Percentiles rank a stretch among this genome's conserved stretches.
Evolutionary conservation across 2,113 vertebrate genomes (phyloP).

Genomic region (Dipodomys ordii): DNA sequence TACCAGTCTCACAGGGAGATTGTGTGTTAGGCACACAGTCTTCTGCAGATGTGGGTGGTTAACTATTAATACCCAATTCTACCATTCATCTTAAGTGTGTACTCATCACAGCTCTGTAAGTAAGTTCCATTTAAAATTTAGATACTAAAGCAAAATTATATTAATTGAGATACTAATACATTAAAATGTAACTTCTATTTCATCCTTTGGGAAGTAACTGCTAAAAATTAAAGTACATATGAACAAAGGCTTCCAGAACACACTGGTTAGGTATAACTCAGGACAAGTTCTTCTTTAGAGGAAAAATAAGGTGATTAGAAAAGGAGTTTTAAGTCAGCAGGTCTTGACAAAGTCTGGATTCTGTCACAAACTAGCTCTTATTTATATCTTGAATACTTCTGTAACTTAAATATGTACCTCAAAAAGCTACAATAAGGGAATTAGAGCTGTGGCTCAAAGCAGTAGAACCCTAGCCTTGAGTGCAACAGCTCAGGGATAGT

Average conservation of each 20-base stretch:
- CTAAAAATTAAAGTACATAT: conserved; percentile 47
- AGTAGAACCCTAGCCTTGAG: no score
- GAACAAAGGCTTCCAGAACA: not conserved
- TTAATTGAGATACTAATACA: not conserved
- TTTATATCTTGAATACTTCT: not conserved
- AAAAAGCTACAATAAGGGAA: not conserved
- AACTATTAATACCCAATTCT: conserved; percentile 1
- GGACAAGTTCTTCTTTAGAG: conserved; percentile 4
- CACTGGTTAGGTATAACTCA: not conserved
- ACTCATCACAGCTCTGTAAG: not conserved
- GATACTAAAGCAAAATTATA: conserved; percentile 35
- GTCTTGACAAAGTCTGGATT: not conserved
- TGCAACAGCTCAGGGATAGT: no score
- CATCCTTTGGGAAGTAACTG: conserved; percentile 12
- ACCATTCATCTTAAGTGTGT: conserved; percentile 22
- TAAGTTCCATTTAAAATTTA: conserved; percentile 32
- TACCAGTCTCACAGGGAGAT: not conserved
- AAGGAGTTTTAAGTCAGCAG: conserved; percentile 13
- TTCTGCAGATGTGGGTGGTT: not conserved
- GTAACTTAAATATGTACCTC: conserved; percentile 39
- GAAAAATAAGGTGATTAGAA: conserved; percentile 35
- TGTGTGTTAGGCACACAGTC: not conserved
- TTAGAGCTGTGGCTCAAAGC: no score
- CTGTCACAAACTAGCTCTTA: not conserved
- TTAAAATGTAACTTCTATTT: not conserved